Percentiles rank a stretch among this genome's conserved stretches.
These are phyloP conservation scores for Cardiocondyla obscurior DNA, from an alignment of 1,140 invertebrate species.

Conservation along the genomic window DNA sequence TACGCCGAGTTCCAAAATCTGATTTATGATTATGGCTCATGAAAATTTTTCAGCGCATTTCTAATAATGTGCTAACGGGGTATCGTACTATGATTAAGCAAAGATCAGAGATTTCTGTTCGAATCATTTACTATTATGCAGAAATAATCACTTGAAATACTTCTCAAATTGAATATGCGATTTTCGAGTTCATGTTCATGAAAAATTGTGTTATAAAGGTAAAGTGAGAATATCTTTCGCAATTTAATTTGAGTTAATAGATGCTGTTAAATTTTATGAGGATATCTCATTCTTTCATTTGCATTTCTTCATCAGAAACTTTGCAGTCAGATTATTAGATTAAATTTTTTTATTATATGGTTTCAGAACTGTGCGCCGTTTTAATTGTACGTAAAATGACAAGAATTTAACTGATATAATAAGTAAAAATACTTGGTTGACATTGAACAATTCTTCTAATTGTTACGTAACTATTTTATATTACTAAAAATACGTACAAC, in stretches of 20 bases:
- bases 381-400: no score
- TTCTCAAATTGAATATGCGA: background rate
- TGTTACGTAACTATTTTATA: background rate
- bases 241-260: background rate
- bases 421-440: no score
- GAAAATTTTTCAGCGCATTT: background rate
- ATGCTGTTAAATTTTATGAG: background rate
- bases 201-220: background rate
- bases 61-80: background rate
- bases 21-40: background rate
- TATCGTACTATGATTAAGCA: background rate
- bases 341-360: slow-evolving; percentile 46
- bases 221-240: background rate
- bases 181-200: background rate
- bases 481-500: background rate
- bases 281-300: background rate
- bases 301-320: background rate
- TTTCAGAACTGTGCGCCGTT: background rate
- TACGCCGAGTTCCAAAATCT: background rate
- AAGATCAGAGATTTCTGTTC: background rate
- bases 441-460: background rate
- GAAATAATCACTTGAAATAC: background rate
- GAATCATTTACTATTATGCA: background rate
- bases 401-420: no score
- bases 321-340: slow-evolving; percentile 50